Percentiles rank a stretch among this genome's conserved stretches.
Evolutionary conservation across 2,888 invertebrate genomes (phyloP).

Genomic region (Pristionchus maxplancki): DNA sequence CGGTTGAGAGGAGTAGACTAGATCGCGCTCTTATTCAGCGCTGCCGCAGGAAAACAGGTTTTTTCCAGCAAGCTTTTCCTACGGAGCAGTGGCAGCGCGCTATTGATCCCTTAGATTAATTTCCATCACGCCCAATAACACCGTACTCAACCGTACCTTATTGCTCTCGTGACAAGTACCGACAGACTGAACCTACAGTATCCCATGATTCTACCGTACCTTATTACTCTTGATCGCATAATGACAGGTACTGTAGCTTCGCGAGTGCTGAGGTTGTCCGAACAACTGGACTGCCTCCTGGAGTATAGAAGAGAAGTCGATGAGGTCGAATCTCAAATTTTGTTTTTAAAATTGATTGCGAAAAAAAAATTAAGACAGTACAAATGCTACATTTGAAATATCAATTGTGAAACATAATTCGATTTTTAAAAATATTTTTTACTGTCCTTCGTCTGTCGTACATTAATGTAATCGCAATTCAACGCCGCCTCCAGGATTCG

Average conservation of each 20-base stretch:
- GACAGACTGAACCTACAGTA: background rate
- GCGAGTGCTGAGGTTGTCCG: background rate
- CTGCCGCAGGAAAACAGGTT: background rate
- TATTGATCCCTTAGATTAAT: background rate
- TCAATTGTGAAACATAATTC: too few relatives aligned
- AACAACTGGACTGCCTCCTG: background rate
- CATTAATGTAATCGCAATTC: too few relatives aligned
- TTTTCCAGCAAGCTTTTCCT: background rate
- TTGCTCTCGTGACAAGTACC: background rate
- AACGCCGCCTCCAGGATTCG: too few relatives aligned
- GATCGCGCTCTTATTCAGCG: background rate
- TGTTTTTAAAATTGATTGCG: too few relatives aligned
- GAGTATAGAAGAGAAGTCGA: constrained; percentile 14
- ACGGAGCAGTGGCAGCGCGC: background rate
- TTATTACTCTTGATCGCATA: constrained; percentile 11
- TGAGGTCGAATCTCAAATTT: background rate
- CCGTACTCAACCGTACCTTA: background rate
- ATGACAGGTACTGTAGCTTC: constrained; percentile 44
- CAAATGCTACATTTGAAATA: too few relatives aligned
- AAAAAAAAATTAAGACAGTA: too few relatives aligned
- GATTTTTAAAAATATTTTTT: too few relatives aligned
- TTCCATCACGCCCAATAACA: background rate
- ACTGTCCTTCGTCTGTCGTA: too few relatives aligned
- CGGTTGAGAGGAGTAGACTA: background rate
- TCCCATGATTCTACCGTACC: background rate